Conservation (phyloP, 2,797 vertebrate species). For the Coregonus ussuriensis region DNA sequence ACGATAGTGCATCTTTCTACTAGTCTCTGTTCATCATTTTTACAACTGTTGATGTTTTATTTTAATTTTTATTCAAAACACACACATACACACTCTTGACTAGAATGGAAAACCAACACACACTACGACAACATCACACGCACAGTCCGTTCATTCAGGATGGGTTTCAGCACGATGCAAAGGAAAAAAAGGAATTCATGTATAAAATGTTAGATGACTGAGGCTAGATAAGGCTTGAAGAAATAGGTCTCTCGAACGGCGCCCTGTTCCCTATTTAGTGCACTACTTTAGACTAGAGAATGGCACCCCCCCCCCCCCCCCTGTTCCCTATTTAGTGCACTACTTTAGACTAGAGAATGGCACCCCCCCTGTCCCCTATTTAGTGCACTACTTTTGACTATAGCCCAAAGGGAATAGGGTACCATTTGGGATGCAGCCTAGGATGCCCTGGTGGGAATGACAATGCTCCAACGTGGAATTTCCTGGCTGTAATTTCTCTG, state of each 20-base stretch:
- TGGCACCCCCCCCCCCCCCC: no score
- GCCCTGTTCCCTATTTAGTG: not conserved
- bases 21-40: conserved; percentile 42
- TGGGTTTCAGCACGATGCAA: conserved; percentile 41
- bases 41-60: conserved; percentile 33
- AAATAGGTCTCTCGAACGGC: conserved; percentile 10
- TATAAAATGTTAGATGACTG: conserved; percentile 34
- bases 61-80: conserved; percentile 26
- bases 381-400: not conserved
- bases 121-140: not conserved
- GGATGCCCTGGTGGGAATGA: conserved; percentile 44
- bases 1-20: conserved; percentile 56
- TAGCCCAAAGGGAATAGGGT: no score
- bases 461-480: conserved; percentile 39
- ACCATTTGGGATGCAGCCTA: not conserved
- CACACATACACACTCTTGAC: no score
- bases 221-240: conserved; percentile 21
- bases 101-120: conserved; percentile 3
- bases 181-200: conserved; percentile 45
- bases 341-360: not conserved
- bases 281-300: not conserved
- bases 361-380: no score
- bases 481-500: conserved; percentile 57
- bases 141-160: conserved; percentile 27
- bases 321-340: no score